These are phyloP conservation scores for Dicyrtomina minuta DNA, from an alignment of 2,888 invertebrate genomes.

Conservation along the genomic window DNA sequence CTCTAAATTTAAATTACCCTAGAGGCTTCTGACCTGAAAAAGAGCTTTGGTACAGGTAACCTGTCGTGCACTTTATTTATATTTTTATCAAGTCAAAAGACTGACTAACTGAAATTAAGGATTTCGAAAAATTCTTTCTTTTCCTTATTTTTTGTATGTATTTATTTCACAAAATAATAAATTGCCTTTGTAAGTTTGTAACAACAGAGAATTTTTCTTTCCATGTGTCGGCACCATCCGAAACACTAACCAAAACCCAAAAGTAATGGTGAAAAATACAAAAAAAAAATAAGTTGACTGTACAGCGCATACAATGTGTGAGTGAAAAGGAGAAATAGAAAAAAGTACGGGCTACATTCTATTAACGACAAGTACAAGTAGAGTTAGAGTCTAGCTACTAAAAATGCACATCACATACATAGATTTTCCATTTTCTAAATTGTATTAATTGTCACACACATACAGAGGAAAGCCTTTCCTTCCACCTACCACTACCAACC, in stretches of 20 bases:
- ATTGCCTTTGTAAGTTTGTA: neutral
- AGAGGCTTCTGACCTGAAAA: no score
- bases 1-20: no score
- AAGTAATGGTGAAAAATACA: no score
- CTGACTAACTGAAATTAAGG: no score
- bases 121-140: no score
- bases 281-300: no score
- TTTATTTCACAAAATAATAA: no score
- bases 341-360: conserved; percentile 1
- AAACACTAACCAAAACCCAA: neutral
- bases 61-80: no score
- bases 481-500: conserved; percentile 10
- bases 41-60: no score
- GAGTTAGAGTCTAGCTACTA: conserved; percentile 4
- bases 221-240: neutral
- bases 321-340: neutral
- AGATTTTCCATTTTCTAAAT: conserved; percentile 24
- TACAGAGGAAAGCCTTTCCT: conserved; percentile 6
- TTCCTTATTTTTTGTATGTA: no score
- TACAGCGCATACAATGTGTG: no score
- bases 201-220: neutral
- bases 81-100: no score
- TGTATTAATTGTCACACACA: conserved; percentile 21
- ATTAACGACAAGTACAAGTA: conserved; percentile 3
- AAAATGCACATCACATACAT: conserved; percentile 22